These are phyloP conservation scores for Bradysia coprophila DNA, from an alignment of 1,140 invertebrate genomes.

Conservation along the genomic window DNA sequence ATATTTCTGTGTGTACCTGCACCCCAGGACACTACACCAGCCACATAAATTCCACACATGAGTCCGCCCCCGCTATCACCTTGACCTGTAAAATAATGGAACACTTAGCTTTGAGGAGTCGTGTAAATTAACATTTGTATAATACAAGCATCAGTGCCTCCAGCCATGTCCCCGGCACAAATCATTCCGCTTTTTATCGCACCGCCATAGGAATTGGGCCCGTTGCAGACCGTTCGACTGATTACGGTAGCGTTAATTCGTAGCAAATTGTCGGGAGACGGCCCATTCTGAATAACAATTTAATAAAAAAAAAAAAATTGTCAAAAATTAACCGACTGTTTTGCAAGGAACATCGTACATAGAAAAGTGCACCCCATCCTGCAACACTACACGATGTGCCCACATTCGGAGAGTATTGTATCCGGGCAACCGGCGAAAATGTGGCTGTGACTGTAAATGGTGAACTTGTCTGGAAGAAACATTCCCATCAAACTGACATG, in stretches of 20 bases:
- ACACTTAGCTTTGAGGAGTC: too few species aligned
- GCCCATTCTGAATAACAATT: background rate
- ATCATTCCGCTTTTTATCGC: background rate
- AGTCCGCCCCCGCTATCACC: background rate
- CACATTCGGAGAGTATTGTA: background rate
- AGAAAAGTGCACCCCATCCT: background rate
- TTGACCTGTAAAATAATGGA: too few species aligned
- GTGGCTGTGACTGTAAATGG: background rate
- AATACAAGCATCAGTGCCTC: background rate
- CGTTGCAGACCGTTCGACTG: background rate
- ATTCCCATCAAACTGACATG: background rate
- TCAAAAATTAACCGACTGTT: background rate
- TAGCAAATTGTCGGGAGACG: background rate
- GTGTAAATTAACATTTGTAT: too few species aligned
- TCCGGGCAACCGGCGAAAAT: background rate
- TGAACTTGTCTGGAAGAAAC: background rate
- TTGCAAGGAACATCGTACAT: background rate
- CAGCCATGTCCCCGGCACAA: background rate
- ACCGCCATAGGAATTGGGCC: background rate
- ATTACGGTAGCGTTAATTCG: background rate
- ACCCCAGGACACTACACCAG: background rate
- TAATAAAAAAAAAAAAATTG: background rate
- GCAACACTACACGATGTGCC: background rate
- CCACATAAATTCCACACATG: background rate
- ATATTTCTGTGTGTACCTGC: too few species aligned